Evolutionary conservation across 2,888 invertebrate species (phyloP).

Genomic region (Epicampocera succincta): DNA sequence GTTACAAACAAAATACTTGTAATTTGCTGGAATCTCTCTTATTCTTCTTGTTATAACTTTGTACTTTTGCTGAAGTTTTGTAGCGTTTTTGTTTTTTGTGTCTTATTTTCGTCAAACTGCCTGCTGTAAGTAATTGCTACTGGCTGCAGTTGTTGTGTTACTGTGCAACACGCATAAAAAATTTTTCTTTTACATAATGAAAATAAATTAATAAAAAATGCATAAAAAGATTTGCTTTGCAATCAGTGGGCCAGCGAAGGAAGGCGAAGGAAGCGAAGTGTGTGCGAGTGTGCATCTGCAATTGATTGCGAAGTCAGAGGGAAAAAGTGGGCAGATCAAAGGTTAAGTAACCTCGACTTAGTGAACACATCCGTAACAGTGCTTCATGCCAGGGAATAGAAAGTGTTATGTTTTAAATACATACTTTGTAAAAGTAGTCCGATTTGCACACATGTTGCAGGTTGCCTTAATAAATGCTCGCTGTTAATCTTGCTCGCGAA

Average conservation of each 20-base stretch:
- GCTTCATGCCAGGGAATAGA: neutral
- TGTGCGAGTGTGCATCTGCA: conserved; percentile 3
- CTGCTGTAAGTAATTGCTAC: neutral
- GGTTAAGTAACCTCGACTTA: conserved; percentile 31
- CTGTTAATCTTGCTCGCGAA: conserved; percentile 33
- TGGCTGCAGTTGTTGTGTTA: conserved; percentile 26
- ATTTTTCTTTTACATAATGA: conserved; percentile 43
- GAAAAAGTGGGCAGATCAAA: conserved; percentile 9
- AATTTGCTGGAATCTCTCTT: conserved; percentile 37
- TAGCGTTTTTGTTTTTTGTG: conserved; percentile 13
- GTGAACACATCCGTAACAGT: conserved; percentile 2
- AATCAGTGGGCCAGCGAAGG: conserved; percentile 4
- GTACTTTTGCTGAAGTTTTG: neutral
- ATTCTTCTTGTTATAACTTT: neutral
- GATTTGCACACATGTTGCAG: neutral
- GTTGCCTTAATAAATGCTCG: conserved; percentile 9
- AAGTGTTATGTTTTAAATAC: conserved; percentile 13
- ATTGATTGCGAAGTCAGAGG: neutral
- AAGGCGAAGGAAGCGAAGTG: conserved; percentile 12
- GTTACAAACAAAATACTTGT: conserved; percentile 65
- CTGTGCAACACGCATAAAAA: conserved; percentile 63
- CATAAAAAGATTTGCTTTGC: conserved; percentile 8
- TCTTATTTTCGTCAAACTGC: conserved; percentile 15
- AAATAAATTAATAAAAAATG: conserved; percentile 34
- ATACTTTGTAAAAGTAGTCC: neutral